A percentile compares a stretch with the other conserved stretches of the same genome.
Conservation (phyloP, 2,888 invertebrate species). For the Empis livida region DNA sequence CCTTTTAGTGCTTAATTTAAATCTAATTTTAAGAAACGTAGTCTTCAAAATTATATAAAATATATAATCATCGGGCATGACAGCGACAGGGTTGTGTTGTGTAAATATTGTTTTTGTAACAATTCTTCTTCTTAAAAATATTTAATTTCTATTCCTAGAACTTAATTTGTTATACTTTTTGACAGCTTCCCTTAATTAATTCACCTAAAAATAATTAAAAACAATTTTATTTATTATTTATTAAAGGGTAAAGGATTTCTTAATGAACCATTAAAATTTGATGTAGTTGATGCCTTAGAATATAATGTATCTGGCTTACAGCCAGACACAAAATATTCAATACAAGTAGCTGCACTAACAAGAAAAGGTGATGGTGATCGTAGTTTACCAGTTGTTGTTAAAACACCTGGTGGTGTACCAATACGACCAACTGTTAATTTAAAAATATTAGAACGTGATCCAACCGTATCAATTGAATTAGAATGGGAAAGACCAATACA, state of each 20-base stretch:
- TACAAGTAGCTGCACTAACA: slow-evolving; percentile 92
- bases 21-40: no score
- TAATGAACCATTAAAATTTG: slow-evolving; percentile 77
- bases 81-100: no score
- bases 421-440: slow-evolving; percentile 68
- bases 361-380: slow-evolving; percentile 94
- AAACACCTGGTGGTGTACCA: slow-evolving; percentile 89
- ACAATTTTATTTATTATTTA: not conserved
- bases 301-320: slow-evolving; percentile 80
- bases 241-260: slow-evolving; percentile 47
- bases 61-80: no score
- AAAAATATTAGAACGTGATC: slow-evolving; percentile 73
- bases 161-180: no score
- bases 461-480: slow-evolving; percentile 76
- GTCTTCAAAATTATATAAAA: no score
- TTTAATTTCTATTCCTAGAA: no score
- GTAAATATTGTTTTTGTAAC: no score
- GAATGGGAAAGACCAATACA: slow-evolving; percentile 86
- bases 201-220: not conserved
- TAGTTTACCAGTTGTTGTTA: slow-evolving; percentile 70
- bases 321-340: slow-evolving; percentile 88
- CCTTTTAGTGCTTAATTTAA: no score
- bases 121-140: not conserved
- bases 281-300: slow-evolving; percentile 71
- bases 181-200: no score